Conservation (phyloP, 2,113 vertebrate genomes). For the Zosterops hypoxanthus region DNA sequence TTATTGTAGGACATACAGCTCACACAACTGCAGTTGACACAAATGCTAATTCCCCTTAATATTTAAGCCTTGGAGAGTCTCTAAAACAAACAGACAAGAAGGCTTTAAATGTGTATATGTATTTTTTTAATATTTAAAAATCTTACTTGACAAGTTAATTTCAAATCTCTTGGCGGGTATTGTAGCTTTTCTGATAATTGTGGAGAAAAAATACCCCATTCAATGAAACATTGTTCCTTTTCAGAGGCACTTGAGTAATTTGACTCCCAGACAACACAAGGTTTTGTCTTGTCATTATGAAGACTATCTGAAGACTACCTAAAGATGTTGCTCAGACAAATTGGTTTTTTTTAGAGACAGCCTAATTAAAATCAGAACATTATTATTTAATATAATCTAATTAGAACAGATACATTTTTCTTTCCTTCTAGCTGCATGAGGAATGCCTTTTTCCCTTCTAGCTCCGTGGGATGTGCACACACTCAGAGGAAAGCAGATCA, state of each 20-base stretch:
- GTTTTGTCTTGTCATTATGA: background rate
- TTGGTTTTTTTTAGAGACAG: background rate
- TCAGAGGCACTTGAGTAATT: background rate
- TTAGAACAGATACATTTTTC: slow-evolving; percentile 19
- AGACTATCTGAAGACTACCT: background rate
- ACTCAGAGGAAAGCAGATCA: background rate
- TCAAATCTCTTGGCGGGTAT: background rate
- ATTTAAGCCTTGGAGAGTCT: background rate
- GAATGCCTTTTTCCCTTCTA: background rate
- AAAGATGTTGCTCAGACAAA: slow-evolving; percentile 5
- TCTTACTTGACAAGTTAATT: background rate
- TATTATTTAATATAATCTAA: slow-evolving; percentile 34
- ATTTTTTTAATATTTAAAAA: background rate
- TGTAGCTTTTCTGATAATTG: background rate
- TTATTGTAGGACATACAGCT: background rate
- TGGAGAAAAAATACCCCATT: background rate
- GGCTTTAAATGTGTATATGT: background rate
- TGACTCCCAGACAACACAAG: background rate
- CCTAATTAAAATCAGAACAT: slow-evolving; percentile 36
- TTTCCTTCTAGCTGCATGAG: background rate
- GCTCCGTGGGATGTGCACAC: rapidly evolving
- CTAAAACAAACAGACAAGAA: background rate
- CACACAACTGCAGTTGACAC: background rate
- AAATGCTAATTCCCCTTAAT: background rate
- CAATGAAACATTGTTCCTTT: background rate